A percentile compares a stretch with the other conserved stretches of the same genome.
These are phyloP conservation scores for Nixonia krombeini DNA, from an alignment of 1,140 invertebrate genomes.

Conservation along the genomic window DNA sequence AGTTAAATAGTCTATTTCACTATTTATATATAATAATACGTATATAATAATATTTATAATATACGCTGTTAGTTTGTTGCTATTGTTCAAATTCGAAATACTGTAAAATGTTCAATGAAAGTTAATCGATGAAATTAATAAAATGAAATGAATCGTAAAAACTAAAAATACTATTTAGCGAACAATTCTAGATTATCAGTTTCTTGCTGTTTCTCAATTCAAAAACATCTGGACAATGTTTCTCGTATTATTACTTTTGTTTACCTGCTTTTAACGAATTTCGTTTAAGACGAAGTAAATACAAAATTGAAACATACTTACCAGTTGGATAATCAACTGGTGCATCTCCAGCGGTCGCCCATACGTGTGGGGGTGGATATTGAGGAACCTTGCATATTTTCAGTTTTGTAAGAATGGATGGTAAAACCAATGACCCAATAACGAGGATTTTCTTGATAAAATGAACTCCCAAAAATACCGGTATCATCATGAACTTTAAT, in stretches of 20 bases:
- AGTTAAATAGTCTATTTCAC: too few relatives aligned
- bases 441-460: constrained; percentile 80
- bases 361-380: constrained; percentile 57
- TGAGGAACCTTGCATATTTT: constrained; percentile 75
- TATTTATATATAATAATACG: too few relatives aligned
- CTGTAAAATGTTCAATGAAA: too few relatives aligned
- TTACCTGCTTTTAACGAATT: too few relatives aligned
- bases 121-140: too few relatives aligned
- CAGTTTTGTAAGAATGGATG: constrained; percentile 75
- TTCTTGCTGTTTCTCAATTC: too few relatives aligned
- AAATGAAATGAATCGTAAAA: not conserved
- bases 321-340: constrained; percentile 64
- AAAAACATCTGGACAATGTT: too few relatives aligned
- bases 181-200: not conserved
- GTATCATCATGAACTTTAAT: constrained; percentile 75
- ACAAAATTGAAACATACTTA: constrained; percentile 23
- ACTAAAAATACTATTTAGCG: constrained; percentile 4
- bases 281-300: too few relatives aligned
- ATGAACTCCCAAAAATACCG: constrained; percentile 76
- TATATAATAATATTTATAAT: too few relatives aligned
- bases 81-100: too few relatives aligned
- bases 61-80: too few relatives aligned
- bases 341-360: constrained; percentile 61
- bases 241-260: too few relatives aligned
- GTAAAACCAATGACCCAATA: constrained; percentile 75